These are phyloP conservation scores for Empidonax traillii DNA, from an alignment of 2,113 vertebrate species.

Conservation along the genomic window DNA sequence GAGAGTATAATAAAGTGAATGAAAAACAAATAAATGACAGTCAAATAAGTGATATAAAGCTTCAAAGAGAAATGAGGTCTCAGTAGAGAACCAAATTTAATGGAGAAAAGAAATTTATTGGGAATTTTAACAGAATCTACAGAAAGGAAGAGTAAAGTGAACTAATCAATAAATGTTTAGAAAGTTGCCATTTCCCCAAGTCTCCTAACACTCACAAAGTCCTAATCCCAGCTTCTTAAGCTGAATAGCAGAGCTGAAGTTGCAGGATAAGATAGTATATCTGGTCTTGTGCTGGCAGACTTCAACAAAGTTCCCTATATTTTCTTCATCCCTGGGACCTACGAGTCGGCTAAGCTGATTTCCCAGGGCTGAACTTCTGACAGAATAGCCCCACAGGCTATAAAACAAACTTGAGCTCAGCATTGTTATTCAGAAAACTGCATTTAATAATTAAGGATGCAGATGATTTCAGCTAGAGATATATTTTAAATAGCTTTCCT, in stretches of 20 bases:
- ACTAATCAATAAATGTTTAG: slow-evolving; percentile 50
- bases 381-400: background rate
- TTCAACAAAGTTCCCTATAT: slow-evolving; percentile 1
- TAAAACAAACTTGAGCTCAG: background rate
- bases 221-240: slow-evolving; percentile 17
- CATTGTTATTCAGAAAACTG: background rate
- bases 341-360: slow-evolving; percentile 16
- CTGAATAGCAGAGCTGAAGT: background rate
- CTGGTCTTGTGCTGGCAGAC: background rate
- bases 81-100: slow-evolving; percentile 12
- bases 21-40: slow-evolving; percentile 6
- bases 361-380: background rate
- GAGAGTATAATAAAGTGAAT: background rate
- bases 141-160: slow-evolving; percentile 33
- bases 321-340: slow-evolving; percentile 19
- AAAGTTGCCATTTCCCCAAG: slow-evolving; percentile 39
- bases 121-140: slow-evolving; percentile 23
- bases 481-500: background rate
- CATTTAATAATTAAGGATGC: background rate
- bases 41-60: slow-evolving; percentile 38
- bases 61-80: background rate
- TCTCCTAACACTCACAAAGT: slow-evolving; percentile 45
- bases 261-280: slow-evolving; percentile 45
- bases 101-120: slow-evolving; percentile 1
- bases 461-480: background rate